phyloP scores from a whole-genome alignment of 2,797 vertebrate genomes.

The Tragelaphus eurycerus region DNA sequence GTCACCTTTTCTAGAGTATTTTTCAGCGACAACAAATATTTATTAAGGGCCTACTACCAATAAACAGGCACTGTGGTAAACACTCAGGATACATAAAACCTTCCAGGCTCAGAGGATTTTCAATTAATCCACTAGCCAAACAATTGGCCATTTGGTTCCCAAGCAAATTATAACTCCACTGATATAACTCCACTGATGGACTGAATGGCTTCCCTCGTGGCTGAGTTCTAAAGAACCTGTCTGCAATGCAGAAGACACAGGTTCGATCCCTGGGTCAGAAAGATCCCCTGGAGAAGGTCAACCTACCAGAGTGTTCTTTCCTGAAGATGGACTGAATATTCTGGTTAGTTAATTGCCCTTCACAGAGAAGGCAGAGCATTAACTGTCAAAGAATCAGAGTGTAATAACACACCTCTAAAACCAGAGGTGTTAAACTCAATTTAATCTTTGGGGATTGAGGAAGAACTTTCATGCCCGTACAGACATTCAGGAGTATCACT shows the following conservation, averaged over 20 bases:
- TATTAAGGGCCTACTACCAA: fast-evolving
- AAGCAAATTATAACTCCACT: not conserved
- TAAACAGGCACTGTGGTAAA: not conserved
- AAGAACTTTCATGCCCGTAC: not conserved
- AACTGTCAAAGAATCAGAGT: not conserved
- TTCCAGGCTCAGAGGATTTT: not conserved
- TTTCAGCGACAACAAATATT: not conserved
- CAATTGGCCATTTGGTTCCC: not conserved
- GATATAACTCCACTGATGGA: not conserved
- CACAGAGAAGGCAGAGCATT: not conserved
- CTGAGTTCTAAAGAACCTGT: not conserved
- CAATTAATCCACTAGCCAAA: not conserved
- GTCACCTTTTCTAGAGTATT: not conserved
- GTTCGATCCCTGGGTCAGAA: not conserved
- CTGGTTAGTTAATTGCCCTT: not conserved
- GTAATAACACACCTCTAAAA: not conserved
- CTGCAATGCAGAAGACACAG: not conserved
- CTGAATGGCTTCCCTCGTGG: fast-evolving
- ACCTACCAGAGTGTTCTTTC: not conserved
- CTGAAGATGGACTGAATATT: not conserved
- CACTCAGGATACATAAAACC: not conserved
- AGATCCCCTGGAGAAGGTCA: too few relatives aligned
- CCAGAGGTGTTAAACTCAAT: not conserved
- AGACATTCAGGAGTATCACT: not conserved
- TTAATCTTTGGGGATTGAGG: not conserved